Percentiles rank a stretch among this genome's conserved stretches.
These are phyloP conservation scores for Percina caprodes DNA, from an alignment of 2,113 vertebrate species.

Conservation along the genomic window DNA sequence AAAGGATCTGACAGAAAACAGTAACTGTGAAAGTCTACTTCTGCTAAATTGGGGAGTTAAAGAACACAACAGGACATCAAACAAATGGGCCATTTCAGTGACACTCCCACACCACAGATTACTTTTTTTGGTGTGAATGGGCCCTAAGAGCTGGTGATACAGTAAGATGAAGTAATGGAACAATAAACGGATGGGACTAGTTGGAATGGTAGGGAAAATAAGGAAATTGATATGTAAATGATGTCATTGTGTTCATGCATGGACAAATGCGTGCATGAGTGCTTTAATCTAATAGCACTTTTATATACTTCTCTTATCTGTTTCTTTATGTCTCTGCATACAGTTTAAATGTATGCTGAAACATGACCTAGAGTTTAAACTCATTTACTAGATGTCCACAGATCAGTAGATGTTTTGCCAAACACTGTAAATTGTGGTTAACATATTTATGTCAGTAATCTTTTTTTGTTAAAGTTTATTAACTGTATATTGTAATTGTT, in stretches of 20 bases:
- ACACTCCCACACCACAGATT: too few species aligned
- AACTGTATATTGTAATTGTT: too few species aligned
- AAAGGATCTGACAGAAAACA: too few species aligned
- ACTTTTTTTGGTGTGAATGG: too few species aligned
- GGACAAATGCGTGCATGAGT: neutral
- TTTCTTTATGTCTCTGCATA: neutral
- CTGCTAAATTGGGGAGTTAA: too few species aligned
- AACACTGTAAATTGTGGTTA: neutral
- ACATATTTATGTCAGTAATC: neutral
- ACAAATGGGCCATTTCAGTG: too few species aligned
- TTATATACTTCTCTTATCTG: neutral
- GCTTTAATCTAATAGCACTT: neutral
- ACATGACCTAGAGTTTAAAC: neutral
- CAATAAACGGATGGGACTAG: neutral
- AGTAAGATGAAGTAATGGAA: neutral
- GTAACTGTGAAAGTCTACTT: too few species aligned
- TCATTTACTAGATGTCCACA: neutral
- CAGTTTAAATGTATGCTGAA: neutral
- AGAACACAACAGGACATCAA: too few species aligned
- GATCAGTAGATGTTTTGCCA: constrained; percentile 1
- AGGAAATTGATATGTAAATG: neutral
- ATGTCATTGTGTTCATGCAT: neutral
- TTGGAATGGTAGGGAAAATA: neutral
- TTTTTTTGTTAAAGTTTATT: too few species aligned
- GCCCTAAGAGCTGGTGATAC: constrained; percentile 44